phyloP scores from a whole-genome alignment of 1,140 invertebrate genomes.

The Zelostemma sp. region DNA sequence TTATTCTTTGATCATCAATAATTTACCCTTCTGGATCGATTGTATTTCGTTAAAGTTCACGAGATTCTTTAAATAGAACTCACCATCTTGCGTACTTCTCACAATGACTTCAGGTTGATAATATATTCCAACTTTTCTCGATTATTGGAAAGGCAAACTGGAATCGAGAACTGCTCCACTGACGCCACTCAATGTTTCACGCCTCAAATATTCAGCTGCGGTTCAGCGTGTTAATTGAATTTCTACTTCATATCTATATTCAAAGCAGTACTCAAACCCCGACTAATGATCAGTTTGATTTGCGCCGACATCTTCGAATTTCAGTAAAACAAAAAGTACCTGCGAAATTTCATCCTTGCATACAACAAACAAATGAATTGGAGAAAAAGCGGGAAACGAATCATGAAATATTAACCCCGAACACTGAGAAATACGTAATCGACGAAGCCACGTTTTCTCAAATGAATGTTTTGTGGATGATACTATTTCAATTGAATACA shows the following conservation, averaged over 20 bases:
- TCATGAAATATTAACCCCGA: no score
- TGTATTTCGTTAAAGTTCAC: no score
- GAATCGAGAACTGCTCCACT: conserved; percentile 8
- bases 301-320: background rate
- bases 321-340: no score
- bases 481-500: no score
- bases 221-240: conserved; percentile 49
- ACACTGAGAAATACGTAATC: no score
- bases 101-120: conserved; percentile 13
- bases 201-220: conserved; percentile 45
- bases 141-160: conserved; percentile 21
- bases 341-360: no score
- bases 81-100: conserved; percentile 27
- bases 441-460: no score
- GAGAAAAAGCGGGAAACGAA: no score
- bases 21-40: no score
- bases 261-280: conserved; percentile 32
- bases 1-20: no score
- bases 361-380: no score
- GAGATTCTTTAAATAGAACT: conserved; percentile 7
- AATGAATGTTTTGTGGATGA: no score
- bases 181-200: conserved; percentile 44
- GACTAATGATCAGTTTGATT: conserved; percentile 45
- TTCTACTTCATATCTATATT: conserved; percentile 34
- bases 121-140: conserved; percentile 14